These are phyloP conservation scores for Schizopygopsis pylzovi DNA, from an alignment of 2,797 vertebrate genomes.

Conservation along the genomic window DNA sequence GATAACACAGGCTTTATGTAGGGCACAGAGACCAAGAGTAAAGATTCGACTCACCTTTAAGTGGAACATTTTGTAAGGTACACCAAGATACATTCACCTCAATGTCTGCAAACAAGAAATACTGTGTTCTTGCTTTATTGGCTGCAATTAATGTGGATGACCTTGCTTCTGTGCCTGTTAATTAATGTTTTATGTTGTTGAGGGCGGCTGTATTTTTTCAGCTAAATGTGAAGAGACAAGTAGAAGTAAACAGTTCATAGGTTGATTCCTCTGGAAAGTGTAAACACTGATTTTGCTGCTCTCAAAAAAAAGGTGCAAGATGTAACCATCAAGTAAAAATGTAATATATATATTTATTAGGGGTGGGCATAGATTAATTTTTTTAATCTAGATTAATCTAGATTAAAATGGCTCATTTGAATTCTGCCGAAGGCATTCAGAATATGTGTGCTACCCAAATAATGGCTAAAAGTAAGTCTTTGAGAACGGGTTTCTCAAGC, in stretches of 20 bases:
- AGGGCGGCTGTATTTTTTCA: not conserved
- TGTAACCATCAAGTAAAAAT: not conserved
- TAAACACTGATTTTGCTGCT: not conserved
- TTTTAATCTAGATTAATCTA: too few relatives aligned
- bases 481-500: too few relatives aligned
- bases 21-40: constrained; percentile 60
- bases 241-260: not conserved
- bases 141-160: constrained; percentile 2
- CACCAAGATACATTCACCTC: constrained; percentile 36
- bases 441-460: too few relatives aligned
- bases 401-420: too few relatives aligned
- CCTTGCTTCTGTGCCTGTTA: constrained; percentile 1
- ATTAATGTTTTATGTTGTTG: not conserved
- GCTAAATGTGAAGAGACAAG: not conserved
- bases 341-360: not conserved
- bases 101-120: not conserved
- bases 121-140: not conserved
- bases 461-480: too few relatives aligned
- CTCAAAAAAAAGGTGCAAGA: not conserved
- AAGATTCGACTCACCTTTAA: constrained; percentile 62
- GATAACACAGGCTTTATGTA: constrained; percentile 58
- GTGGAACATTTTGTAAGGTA: constrained; percentile 46
- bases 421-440: too few relatives aligned
- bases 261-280: not conserved
- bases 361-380: too few relatives aligned